A percentile compares a stretch with the other conserved stretches of the same genome.
phyloP scores from a whole-genome alignment of 1,140 invertebrate species.

The Neotoxoptera formosana region DNA sequence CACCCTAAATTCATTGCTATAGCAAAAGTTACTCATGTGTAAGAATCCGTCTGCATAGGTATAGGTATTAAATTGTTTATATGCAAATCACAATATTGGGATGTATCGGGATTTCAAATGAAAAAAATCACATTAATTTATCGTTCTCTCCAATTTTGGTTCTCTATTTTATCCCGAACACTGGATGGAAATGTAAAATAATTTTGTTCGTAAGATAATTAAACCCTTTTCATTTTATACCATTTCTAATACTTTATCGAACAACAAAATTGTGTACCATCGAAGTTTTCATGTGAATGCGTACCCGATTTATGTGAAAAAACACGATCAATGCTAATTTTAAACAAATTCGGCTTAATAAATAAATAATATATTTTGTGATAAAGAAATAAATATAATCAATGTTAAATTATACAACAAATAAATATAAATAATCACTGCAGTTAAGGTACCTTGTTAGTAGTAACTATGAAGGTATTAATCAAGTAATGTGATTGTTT shows the following conservation, averaged over 20 bases:
- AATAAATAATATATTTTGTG: too few relatives aligned
- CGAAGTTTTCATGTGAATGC: too few relatives aligned
- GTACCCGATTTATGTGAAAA: too few relatives aligned
- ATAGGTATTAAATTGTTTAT: neutral
- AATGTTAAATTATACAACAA: neutral
- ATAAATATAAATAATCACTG: neutral
- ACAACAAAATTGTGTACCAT: too few relatives aligned
- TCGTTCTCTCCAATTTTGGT: neutral
- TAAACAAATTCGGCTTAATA: too few relatives aligned
- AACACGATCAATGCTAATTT: too few relatives aligned
- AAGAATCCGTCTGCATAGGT: neutral
- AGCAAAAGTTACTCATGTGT: neutral
- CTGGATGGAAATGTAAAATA: neutral
- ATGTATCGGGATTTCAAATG: neutral
- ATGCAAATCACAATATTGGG: neutral
- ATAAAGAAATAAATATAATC: too few relatives aligned
- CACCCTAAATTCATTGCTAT: neutral
- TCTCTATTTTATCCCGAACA: neutral
- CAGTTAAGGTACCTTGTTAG: neutral
- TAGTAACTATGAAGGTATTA: neutral
- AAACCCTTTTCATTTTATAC: too few relatives aligned
- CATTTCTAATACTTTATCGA: too few relatives aligned
- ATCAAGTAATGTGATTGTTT: neutral
- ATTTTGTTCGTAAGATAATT: neutral
- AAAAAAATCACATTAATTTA: neutral